phyloP scores from a whole-genome alignment of 1,140 invertebrate species.

The Drosophila prosaltans region DNA sequence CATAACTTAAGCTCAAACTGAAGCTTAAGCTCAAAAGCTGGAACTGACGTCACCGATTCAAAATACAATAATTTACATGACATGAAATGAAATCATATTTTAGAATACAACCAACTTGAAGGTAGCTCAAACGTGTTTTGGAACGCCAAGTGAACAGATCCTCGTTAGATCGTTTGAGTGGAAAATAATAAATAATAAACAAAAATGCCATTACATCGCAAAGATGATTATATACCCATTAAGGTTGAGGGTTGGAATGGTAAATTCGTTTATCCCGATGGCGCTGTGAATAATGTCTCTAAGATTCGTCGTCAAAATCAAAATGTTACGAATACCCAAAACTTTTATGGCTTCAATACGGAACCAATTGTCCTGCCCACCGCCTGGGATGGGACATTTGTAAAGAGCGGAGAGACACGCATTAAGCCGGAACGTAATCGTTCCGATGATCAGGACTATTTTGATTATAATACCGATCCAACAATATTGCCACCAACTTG shows the following conservation, averaged over 20 bases:
- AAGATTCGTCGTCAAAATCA: slow-evolving; percentile 78
- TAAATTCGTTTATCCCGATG: slow-evolving; percentile 72
- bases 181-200: background rate
- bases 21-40: too few species aligned
- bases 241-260: slow-evolving; percentile 83
- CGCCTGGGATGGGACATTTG: slow-evolving; percentile 79
- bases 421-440: slow-evolving; percentile 74
- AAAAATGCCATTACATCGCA: slow-evolving; percentile 67
- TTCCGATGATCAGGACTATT: slow-evolving; percentile 75
- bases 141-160: slow-evolving; percentile 47
- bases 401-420: slow-evolving; percentile 63
- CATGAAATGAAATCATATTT: slow-evolving; percentile 76
- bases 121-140: slow-evolving; percentile 62
- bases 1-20: too few species aligned
- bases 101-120: slow-evolving; percentile 57
- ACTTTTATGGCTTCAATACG: slow-evolving; percentile 73
- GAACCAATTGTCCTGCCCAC: slow-evolving; percentile 78
- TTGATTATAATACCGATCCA: slow-evolving; percentile 63
- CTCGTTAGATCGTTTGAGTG: slow-evolving; percentile 16
- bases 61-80: slow-evolving; percentile 68
- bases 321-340: slow-evolving; percentile 76
- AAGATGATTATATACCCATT: slow-evolving; percentile 81
- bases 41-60: slow-evolving; percentile 60
- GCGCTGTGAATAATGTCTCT: slow-evolving; percentile 74
- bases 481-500: slow-evolving; percentile 71